phyloP scores from a whole-genome alignment of 2,888 invertebrate species.

The Celastrina argiolus region DNA sequence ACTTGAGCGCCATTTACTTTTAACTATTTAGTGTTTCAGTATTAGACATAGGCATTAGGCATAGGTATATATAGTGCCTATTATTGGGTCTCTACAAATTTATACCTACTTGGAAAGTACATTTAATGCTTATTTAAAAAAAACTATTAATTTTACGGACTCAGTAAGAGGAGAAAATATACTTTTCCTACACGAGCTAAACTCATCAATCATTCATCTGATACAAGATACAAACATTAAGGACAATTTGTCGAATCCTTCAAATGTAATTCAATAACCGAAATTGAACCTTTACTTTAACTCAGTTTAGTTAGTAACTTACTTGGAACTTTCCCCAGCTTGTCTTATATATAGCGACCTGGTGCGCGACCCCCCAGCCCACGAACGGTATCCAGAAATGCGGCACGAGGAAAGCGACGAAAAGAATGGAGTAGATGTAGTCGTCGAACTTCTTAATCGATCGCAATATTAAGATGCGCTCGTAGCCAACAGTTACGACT shows the following conservation, averaged over 20 bases:
- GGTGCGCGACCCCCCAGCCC: constrained; percentile 83
- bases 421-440: constrained; percentile 82
- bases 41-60: no score
- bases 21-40: no score
- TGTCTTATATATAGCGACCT: constrained; percentile 83
- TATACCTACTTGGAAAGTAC: no score
- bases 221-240: not conserved
- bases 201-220: not conserved
- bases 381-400: constrained; percentile 85
- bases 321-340: constrained; percentile 79
- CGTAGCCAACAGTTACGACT: constrained; percentile 79
- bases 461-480: constrained; percentile 78
- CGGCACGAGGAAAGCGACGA: constrained; percentile 81
- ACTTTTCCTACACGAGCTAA: not conserved
- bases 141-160: not conserved
- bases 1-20: no score
- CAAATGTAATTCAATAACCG: not conserved
- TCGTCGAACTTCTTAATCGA: constrained; percentile 82
- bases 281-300: not conserved
- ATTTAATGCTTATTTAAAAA: no score
- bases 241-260: not conserved
- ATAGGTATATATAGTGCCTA: no score
- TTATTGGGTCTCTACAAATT: no score
- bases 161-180: not conserved
- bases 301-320: not conserved